A percentile compares a stretch with the other conserved stretches of the same genome.
Conservation (phyloP, 2,113 vertebrate genomes). For the Anhinga anhinga region DNA sequence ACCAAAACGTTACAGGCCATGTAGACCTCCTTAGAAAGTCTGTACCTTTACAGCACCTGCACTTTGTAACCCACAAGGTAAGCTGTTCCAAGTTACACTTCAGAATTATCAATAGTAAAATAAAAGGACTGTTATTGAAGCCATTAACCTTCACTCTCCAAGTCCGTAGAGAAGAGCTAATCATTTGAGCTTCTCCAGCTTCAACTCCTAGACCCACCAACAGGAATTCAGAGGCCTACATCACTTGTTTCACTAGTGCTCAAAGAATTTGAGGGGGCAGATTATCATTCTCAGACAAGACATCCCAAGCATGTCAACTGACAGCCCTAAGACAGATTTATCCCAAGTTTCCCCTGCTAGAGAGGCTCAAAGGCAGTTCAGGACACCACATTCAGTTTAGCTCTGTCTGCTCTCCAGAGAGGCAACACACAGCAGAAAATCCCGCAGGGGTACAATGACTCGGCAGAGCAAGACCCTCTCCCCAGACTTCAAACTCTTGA, state of each 20-base stretch:
- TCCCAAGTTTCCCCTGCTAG: fast-evolving
- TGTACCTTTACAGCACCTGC: neutral
- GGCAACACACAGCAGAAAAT: neutral
- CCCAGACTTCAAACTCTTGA: neutral
- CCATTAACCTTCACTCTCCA: neutral
- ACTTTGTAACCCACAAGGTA: neutral
- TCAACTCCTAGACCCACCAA: neutral
- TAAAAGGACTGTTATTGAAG: neutral
- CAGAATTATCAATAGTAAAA: neutral
- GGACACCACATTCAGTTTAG: neutral
- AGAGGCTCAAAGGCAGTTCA: neutral
- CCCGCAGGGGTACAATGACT: fast-evolving
- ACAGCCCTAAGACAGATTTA: neutral
- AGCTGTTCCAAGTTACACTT: neutral
- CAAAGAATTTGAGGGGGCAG: neutral
- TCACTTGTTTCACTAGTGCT: neutral
- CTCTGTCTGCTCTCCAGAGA: neutral
- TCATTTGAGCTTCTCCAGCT: neutral
- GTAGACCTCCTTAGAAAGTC: neutral
- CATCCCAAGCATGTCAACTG: neutral
- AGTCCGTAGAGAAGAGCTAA: neutral
- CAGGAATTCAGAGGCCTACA: neutral
- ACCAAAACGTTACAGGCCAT: neutral
- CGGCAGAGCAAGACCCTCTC: neutral
- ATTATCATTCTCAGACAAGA: neutral